phyloP scores from a whole-genome alignment of 2,797 vertebrate genomes.

The Mus minutoides region DNA sequence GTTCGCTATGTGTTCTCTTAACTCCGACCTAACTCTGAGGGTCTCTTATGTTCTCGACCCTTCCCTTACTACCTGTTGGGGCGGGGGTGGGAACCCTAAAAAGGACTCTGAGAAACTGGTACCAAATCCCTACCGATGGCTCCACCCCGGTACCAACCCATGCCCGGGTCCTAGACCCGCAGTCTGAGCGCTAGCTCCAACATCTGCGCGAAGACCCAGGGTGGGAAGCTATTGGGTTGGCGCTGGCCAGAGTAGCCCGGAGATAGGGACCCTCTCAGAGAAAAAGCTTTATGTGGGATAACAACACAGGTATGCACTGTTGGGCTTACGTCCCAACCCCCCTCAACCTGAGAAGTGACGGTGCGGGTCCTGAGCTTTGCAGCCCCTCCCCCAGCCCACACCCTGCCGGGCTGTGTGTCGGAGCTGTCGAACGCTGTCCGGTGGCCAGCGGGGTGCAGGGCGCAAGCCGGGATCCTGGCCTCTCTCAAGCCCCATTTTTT shows the following conservation, averaged over 20 bases:
- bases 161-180: not conserved
- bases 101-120: not conserved
- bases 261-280: not conserved
- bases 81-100: not conserved
- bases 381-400: constrained; percentile 35
- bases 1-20: not conserved
- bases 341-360: not conserved
- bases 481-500: not conserved
- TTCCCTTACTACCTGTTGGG: not conserved
- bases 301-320: constrained; percentile 8
- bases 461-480: not conserved
- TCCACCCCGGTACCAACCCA: not conserved
- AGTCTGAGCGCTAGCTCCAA: not conserved
- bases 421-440: not conserved
- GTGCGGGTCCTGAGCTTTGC: not conserved
- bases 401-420: not conserved
- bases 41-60: not conserved
- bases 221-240: not conserved
- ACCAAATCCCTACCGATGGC: not conserved
- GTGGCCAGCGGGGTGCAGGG: not conserved
- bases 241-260: not conserved
- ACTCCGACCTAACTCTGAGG: not conserved
- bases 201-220: not conserved
- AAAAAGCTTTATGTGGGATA: not conserved
- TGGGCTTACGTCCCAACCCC: not conserved